Evolutionary conservation across 2,797 vertebrate species (phyloP).

Genomic region (Carcharodon carcharias): DNA sequence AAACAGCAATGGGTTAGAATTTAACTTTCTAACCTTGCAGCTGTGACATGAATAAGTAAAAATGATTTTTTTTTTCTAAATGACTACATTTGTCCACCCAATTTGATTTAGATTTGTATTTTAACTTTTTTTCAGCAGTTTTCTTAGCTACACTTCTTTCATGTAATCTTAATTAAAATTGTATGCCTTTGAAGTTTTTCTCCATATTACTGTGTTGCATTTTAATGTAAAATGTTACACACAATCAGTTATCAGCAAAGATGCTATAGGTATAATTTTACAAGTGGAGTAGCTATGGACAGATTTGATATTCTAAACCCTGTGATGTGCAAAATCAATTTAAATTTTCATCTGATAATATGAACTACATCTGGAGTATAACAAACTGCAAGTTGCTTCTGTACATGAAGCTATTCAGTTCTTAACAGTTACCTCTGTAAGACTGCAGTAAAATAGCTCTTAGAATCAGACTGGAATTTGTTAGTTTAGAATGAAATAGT

Average conservation of each 20-base stretch:
- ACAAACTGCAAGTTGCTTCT: constrained; percentile 35
- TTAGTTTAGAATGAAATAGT: constrained; percentile 24
- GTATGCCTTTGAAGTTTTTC: constrained; percentile 35
- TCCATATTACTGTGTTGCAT: constrained; percentile 33
- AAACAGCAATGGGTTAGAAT: neutral
- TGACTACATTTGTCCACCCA: neutral
- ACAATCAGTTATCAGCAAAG: constrained; percentile 35
- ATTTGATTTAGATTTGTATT: constrained; percentile 33
- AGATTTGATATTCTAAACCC: constrained; percentile 37
- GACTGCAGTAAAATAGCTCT: neutral
- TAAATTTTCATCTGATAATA: constrained; percentile 36
- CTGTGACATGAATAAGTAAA: constrained; percentile 25
- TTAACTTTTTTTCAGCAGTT: neutral
- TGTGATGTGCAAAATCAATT: constrained; percentile 38
- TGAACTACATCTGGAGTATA: constrained; percentile 25
- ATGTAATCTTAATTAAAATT: constrained; percentile 33
- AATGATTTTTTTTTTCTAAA: neutral
- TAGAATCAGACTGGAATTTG: constrained; percentile 26
- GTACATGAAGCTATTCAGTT: constrained; percentile 33
- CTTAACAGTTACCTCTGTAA: neutral
- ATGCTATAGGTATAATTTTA: constrained; percentile 37
- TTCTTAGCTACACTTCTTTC: constrained; percentile 14
- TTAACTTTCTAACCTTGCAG: constrained; percentile 20
- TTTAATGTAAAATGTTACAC: constrained; percentile 36
- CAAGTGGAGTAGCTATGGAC: constrained; percentile 23